These are phyloP conservation scores for Irena cyanogastra DNA, from an alignment of 2,113 vertebrate genomes.

Conservation along the genomic window DNA sequence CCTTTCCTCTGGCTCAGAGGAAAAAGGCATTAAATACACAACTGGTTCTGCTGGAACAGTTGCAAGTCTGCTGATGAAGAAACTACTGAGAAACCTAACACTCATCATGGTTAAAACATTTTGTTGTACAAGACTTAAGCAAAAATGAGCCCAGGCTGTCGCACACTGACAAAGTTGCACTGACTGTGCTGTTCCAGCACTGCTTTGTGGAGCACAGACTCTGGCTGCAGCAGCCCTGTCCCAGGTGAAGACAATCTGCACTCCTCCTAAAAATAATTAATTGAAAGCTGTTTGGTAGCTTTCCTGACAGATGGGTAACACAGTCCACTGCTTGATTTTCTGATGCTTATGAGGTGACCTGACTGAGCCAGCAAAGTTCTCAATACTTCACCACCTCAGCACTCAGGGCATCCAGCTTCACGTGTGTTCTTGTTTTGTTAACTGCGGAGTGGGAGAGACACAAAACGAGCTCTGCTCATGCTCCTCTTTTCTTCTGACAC, in stretches of 20 bases:
- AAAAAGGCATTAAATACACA: neutral
- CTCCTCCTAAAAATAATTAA: neutral
- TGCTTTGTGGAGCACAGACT: neutral
- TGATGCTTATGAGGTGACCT: neutral
- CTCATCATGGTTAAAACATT: neutral
- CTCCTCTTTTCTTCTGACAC: neutral
- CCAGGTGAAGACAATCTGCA: neutral
- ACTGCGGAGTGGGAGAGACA: neutral
- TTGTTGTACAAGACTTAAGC: neutral
- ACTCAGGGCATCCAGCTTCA: neutral
- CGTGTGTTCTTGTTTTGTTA: neutral
- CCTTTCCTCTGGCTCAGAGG: neutral
- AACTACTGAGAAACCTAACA: neutral
- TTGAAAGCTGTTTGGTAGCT: conserved; percentile 9
- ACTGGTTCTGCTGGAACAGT: neutral
- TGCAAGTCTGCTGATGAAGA: neutral
- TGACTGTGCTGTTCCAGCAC: neutral
- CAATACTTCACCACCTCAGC: neutral
- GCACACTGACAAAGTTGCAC: neutral
- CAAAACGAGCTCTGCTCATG: neutral
- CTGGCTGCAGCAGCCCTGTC: neutral
- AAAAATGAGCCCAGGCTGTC: neutral
- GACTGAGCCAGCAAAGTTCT: conserved; percentile 18
- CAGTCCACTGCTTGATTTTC: conserved; percentile 23
- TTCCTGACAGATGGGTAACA: conserved; percentile 14